Percentiles rank a stretch among this genome's conserved stretches.
phyloP scores from a whole-genome alignment of 2,797 vertebrate genomes.

The Octomys mimax region DNA sequence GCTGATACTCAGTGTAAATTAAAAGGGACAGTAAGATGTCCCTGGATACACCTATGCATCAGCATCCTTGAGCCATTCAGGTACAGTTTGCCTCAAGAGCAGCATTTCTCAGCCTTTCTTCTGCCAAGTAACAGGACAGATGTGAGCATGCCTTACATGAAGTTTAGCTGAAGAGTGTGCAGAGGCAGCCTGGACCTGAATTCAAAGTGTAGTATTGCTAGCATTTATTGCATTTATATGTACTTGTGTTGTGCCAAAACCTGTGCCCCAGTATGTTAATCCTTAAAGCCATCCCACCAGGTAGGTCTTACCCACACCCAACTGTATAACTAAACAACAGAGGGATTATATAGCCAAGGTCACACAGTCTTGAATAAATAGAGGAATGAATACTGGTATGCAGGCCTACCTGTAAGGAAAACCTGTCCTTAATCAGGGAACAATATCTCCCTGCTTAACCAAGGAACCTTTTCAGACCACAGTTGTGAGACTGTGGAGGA shows the following conservation, averaged over 20 bases:
- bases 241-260: neutral
- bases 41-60: neutral
- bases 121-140: neutral
- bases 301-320: neutral
- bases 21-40: rapidly evolving
- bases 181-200: neutral
- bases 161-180: neutral
- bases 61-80: neutral
- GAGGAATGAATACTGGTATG: neutral
- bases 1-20: neutral
- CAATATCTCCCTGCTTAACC: neutral
- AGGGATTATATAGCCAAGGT: neutral
- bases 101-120: neutral
- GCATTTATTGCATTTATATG: neutral
- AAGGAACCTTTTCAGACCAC: neutral
- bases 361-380: neutral
- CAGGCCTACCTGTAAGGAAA: neutral
- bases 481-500: neutral
- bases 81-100: neutral
- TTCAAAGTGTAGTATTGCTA: neutral
- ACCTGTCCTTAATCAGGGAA: neutral
- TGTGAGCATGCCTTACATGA: neutral
- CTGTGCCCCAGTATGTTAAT: neutral
- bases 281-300: neutral
- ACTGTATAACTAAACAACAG: neutral